Base-by-base conservation (phyloP, 2,888 invertebrate genomes). In the Ophion slaviceki region DNA sequence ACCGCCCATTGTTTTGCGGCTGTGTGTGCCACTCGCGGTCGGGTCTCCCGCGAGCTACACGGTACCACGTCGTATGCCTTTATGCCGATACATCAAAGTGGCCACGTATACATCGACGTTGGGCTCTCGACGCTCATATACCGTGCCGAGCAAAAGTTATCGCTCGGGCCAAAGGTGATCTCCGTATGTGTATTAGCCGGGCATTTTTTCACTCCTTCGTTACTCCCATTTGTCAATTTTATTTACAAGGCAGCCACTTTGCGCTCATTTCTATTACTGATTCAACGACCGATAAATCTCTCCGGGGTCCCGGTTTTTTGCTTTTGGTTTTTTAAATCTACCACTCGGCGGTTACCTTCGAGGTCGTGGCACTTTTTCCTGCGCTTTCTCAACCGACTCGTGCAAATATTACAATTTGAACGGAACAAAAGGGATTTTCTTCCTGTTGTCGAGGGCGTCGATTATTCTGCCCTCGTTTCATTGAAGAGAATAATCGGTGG, bases 71-170 rank as follows among this genome's bases (percentile, higher is more conserved):
- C 59, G 67, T 83, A 53, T 66, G 91, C 91, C 89, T 93, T 93
- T 92, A 92, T 91, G 90, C 88, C 91, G 89, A 92, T 92, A 93
- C 93, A 92, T 93, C 93, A 93, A 93, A 93, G 93, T 92, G 89
- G 88, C 89, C 79, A 81, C 78, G 86, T 82, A 75, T 82, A 77
- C 87, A 87, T 86, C 81, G 86, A 87, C 78, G 74, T 86, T 82
- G 64, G 14, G 53, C 53, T 17, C 53, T 53, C 53, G 53, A 17
- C 17, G 14, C 17, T 3, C 76, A 68, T 78, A 87, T 89, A 90
- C 88, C 86, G 86, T 89, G 78, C 80, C 66, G 24, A 77, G 86
- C 90, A 89, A 91, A 91, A 91, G 88, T 88, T 87, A 79, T 80
- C 80, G 78, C 61, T 81, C 75, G 28, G 78, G 78, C 80, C 80